Evolutionary conservation across 1,140 invertebrate genomes (phyloP).

Genomic region (Colletes latitarsis): DNA sequence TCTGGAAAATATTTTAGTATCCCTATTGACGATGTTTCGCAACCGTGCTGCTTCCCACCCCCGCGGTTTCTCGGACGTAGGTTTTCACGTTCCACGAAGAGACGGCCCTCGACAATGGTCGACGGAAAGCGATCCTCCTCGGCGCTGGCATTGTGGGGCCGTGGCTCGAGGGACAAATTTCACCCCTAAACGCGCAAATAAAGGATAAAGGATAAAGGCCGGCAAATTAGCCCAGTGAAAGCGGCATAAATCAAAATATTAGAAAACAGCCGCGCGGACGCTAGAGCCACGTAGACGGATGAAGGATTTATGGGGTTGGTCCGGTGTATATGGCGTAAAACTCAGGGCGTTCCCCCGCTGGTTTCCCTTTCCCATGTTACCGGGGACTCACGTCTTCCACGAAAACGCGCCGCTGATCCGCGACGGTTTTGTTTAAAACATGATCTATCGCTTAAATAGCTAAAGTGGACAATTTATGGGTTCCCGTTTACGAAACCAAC

Average conservation of each 20-base stretch:
- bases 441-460: constrained; percentile 79
- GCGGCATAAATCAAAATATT: constrained; percentile 79
- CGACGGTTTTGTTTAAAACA: constrained; percentile 78
- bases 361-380: background rate
- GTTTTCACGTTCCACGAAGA: constrained; percentile 1
- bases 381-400: background rate
- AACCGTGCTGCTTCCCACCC: constrained; percentile 10
- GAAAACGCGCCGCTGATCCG: constrained; percentile 64
- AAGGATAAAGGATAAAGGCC: constrained; percentile 76
- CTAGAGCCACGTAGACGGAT: constrained; percentile 51
- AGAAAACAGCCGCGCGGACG: constrained; percentile 73
- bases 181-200: constrained; percentile 77
- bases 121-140: constrained; percentile 54
- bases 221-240: constrained; percentile 77
- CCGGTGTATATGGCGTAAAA: constrained; percentile 59
- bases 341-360: constrained; percentile 53
- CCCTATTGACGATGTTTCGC: constrained; percentile 45
- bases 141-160: constrained; percentile 37
- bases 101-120: constrained; percentile 45
- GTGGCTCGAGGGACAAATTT: constrained; percentile 71
- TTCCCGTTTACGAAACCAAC: constrained; percentile 12
- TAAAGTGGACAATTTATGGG: constrained; percentile 76
- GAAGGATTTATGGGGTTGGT: constrained; percentile 78
- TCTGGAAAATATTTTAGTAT: constrained; percentile 56
- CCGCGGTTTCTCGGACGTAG: background rate